Evolutionary conservation across 1,140 invertebrate genomes (phyloP), one percentile per base, ranked within the genome.

Genomic region (Heliconius congener): DNA sequence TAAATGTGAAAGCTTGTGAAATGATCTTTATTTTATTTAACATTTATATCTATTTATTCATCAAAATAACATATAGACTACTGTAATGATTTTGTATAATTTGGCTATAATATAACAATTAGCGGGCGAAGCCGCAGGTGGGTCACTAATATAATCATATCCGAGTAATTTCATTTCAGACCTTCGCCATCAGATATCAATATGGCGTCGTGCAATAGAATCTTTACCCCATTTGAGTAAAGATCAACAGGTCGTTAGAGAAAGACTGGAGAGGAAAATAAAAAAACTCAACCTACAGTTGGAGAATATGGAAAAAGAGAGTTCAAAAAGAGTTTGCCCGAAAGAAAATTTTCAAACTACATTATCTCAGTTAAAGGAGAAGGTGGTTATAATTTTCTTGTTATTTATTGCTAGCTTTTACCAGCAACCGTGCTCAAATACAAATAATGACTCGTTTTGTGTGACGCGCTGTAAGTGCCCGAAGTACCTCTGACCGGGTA

Each of bases 121-220:
- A 37, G 34, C 34, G 6, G 34, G 34, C 34, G 34, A 37, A 37
- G 34, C 34, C 34, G 0, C 34, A 37, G 34, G 34, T 37, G 34
- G 34, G 34, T 37, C 34, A 37, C 34, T 37, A 6, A 37, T 37
- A 37, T 37, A 37, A 37, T 37, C 0, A 46, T 46, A 60, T 23
- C 0, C 23, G 23, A 23, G 23, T 60, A 60, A 4, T 60, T 34
- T 78, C 34, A 1, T 37, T 78, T 3, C 42, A 82, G 81, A 82
- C 73, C 78, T 83, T 4, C 66, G 78, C 16, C 72, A 79, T 30
- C 78, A 79, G 55, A 79, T 79, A 50, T 79, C 96, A 34, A 96
- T 98, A 80, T 98, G 98, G 98, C 96, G 97, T 83, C 95, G 97
- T 79, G 97, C 98, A 0, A 97, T 97, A 0, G 96, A 96, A 3